Evolutionary conservation across 1,140 invertebrate genomes (phyloP), one percentile per base, ranked within the genome.

Genomic region (Drosophila elegans): DNA sequence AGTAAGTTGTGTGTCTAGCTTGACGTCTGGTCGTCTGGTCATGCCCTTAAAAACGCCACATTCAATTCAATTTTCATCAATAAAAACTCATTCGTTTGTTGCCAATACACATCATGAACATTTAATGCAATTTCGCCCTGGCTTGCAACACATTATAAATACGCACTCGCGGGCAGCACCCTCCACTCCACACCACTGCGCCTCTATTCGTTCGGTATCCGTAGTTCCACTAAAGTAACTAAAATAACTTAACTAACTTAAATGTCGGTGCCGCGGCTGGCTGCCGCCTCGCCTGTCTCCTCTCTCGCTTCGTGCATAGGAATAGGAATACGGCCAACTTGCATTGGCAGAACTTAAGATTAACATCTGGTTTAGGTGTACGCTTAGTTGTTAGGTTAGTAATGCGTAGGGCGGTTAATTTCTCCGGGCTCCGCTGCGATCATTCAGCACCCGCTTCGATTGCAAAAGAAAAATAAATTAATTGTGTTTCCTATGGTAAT

Each of bases 331-430:
- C 44, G 16, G 13, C 44, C 44, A 46, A 66, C 56, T 69, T 39
- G 45, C 75, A 80, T 57, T 66, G 71, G 29, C 62, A 61, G 38
- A 36, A 64, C 82, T 85, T 85, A 86, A 49, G 42, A 49, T 52
- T 81, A 85, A 86, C 82, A 86, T 81, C 73, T 74, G 51, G 44
- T 64, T 66, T 74, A 78, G 29, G 21, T 55, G 27, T 78, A 57
- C 16, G 48, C 57, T 76, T 80, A 84, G 52, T 34, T 29, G 36
- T 63, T 54, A n/a, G 42, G 29, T 62, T 63, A 74, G 51, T 61
- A 27, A 9, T 51, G 46, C 55, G 4, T 72, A 73, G 41, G 46
- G 69, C 75, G 53, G 56, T 63, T 79, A 48, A 41, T 46, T 72
- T 55, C 25, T 25, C 4, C 38, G 64, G 38, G 4, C 62, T 13